Conservation (phyloP, 2,797 vertebrate species). For the Enteromius mattozi region DNA sequence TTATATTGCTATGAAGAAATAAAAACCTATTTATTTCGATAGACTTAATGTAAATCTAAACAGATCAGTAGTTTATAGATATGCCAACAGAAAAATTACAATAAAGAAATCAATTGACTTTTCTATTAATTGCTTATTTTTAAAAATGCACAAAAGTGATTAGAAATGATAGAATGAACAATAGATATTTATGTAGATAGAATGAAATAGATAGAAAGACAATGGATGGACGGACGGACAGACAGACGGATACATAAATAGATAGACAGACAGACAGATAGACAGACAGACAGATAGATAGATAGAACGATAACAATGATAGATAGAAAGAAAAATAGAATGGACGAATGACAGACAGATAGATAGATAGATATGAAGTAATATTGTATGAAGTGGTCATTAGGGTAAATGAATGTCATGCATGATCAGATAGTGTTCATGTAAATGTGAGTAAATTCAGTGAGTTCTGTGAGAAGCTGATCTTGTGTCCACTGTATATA, state of each 20-base stretch:
- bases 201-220: background rate
- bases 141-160: background rate
- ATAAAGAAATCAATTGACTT: background rate
- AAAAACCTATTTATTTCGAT: background rate
- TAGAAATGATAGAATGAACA: background rate
- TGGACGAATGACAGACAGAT: background rate
- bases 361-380: background rate
- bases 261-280: background rate
- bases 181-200: background rate
- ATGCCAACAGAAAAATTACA: background rate
- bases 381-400: background rate
- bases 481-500: background rate
- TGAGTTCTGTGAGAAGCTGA: background rate
- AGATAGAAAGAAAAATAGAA: background rate
- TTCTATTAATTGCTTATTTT: background rate
- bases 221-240: rapidly evolving
- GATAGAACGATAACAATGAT: rapidly evolving
- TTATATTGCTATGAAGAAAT: background rate
- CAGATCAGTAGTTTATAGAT: background rate
- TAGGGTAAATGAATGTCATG: background rate
- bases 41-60: background rate
- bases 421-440: background rate
- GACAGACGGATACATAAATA: background rate
- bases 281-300: background rate
- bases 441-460: background rate